Conservation (phyloP, 2,113 vertebrate species). For the Tragelaphus strepsiceros region DNA sequence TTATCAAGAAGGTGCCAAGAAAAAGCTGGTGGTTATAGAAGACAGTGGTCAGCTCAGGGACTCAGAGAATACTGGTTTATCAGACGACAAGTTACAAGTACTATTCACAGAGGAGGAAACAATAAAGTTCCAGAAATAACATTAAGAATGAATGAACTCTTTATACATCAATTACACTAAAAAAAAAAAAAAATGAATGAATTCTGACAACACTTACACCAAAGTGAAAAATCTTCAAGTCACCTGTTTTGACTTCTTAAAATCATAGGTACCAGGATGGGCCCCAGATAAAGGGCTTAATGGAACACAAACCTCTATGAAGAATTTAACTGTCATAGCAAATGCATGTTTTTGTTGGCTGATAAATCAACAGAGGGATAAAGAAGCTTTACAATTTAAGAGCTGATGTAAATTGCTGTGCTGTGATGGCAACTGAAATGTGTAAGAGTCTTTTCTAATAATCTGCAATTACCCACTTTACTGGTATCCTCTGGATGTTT, state of each 20-base stretch:
- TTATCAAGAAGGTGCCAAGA: too few relatives aligned
- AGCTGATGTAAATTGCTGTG: neutral
- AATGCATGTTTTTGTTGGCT: neutral
- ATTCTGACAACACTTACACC: neutral
- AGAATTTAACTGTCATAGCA: neutral
- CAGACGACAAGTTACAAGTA: neutral
- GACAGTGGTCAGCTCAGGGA: neutral
- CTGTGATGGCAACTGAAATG: neutral
- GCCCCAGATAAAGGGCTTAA: neutral
- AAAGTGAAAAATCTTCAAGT: neutral
- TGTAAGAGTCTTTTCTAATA: neutral
- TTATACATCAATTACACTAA: neutral
- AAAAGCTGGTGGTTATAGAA: neutral
- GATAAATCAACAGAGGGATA: slow-evolving; percentile 14
- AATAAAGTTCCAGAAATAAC: neutral
- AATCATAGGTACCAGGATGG: neutral
- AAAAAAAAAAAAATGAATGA: neutral
- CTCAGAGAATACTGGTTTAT: neutral
- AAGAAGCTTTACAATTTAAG: slow-evolving; percentile 5
- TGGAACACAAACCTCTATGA: neutral
- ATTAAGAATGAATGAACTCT: neutral
- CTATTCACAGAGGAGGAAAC: neutral
- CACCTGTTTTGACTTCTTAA: neutral
- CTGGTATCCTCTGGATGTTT: neutral
- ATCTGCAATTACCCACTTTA: slow-evolving; percentile 2